Conservation (phyloP, 2,797 vertebrate genomes). For the Sebastes jordani region DNA sequence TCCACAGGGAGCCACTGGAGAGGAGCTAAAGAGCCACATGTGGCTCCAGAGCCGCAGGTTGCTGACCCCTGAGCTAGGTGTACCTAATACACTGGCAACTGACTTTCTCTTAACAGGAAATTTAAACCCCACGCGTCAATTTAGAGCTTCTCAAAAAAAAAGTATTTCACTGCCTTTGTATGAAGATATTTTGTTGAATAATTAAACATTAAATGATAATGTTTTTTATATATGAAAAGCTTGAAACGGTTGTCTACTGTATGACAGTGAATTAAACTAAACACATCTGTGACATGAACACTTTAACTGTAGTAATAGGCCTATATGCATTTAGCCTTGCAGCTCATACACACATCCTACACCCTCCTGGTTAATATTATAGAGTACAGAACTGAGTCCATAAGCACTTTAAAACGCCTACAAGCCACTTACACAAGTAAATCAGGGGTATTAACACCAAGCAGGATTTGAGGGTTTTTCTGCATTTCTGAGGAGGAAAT, state of each 20-base stretch:
- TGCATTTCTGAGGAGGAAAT: conserved; percentile 50
- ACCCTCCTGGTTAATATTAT: background rate
- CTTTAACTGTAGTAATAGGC: background rate
- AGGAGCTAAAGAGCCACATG: no score
- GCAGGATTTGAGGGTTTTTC: conserved; percentile 41
- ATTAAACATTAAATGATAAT: background rate
- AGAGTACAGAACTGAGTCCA: background rate
- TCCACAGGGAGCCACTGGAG: no score
- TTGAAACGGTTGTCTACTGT: background rate
- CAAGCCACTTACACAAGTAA: conserved; percentile 43
- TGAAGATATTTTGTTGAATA: background rate
- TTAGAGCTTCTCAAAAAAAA: background rate
- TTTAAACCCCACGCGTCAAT: background rate
- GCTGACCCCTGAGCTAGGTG: background rate
- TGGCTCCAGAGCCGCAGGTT: no score
- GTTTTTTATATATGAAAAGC: background rate
- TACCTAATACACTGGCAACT: background rate
- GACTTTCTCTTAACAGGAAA: no score
- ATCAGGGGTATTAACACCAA: conserved; percentile 33
- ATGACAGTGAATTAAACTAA: background rate
- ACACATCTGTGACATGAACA: background rate
- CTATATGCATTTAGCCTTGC: background rate
- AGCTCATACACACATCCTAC: background rate
- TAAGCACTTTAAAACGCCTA: conserved; percentile 1
- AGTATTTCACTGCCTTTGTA: background rate